Base-by-base conservation (phyloP, 2,888 invertebrate species). In the Drosophila parthenogenetica region DNA sequence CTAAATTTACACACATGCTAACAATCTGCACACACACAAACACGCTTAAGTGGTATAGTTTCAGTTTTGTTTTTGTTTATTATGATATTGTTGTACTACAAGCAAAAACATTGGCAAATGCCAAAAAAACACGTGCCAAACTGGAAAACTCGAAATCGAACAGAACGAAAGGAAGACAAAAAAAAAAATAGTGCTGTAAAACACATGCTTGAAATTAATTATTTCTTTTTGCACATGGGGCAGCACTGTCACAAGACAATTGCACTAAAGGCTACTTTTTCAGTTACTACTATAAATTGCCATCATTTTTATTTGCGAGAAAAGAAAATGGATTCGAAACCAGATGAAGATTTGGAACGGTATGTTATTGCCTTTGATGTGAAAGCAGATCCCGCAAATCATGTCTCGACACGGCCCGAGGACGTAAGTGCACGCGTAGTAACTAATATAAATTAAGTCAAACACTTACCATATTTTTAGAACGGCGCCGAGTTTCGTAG, bases 1-100 rank as follows among this genome's bases (percentile, higher is more conserved):
- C 87, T 81, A 84, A 87, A 82, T 86, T 82, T 76, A 73, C 87
- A 69, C 73, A 71, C 66, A 65, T 45, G 61, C 70, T 61, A 67
- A 61, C 48, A 62, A 43, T 19, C 55, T 55, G 17, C 46, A 48
- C 25, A 60, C 37, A 61, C 25, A 51, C 59, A 54, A 32, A 45
- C 49, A 54, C 48, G 48, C 35, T 19, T 14, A 29, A 29, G 29
- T 29, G 32, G 14, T n/a, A 10, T 13, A 25, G 13, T 32, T 17
- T 32, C 5, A 17, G 32, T 8, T 29, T 14, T 42, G 17, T 29
- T 49, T 42, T 59, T 49, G 25, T 43, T 49, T 25, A 48, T n/a
- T 25, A 49, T 63, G 37, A 59, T 43, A 40, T 54, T 66, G 65
- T 54, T 35, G 17, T 49, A 35, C 29, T 5, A 62, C 42, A 49